These are phyloP conservation scores for Clupea harengus DNA, from an alignment of 2,113 vertebrate genomes.

Conservation along the genomic window DNA sequence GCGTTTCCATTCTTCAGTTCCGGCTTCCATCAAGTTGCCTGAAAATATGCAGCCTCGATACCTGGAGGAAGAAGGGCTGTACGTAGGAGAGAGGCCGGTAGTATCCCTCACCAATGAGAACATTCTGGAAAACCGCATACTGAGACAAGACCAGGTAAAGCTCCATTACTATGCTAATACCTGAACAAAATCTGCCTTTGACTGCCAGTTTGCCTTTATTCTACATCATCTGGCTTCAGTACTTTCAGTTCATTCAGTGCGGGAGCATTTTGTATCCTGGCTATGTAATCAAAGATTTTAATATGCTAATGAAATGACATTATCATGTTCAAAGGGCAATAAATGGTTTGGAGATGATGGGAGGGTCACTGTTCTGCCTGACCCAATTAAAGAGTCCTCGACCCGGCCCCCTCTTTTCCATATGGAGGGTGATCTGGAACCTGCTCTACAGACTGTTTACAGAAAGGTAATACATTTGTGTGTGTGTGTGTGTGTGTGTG, in stretches of 20 bases:
- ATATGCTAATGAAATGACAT: neutral
- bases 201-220: neutral
- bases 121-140: slow-evolving; percentile 88
- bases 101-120: slow-evolving; percentile 80
- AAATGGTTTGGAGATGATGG: slow-evolving; percentile 96
- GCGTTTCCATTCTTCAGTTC: slow-evolving; percentile 66
- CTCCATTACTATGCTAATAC: neutral
- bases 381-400: slow-evolving; percentile 84
- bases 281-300: neutral
- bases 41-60: slow-evolving; percentile 86
- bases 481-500: too few species aligned
- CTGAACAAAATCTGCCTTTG: neutral
- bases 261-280: neutral
- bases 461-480: slow-evolving; percentile 75
- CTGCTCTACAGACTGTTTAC: slow-evolving; percentile 80
- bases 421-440: slow-evolving; percentile 70
- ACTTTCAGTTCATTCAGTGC: neutral
- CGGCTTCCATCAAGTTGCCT: slow-evolving; percentile 80
- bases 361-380: slow-evolving; percentile 82
- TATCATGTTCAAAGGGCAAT: slow-evolving; percentile 70
- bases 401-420: slow-evolving; percentile 78
- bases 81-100: slow-evolving; percentile 80
- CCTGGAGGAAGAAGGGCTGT: slow-evolving; percentile 94
- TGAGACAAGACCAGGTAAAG: slow-evolving; percentile 80
- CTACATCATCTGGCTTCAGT: neutral